phyloP scores from a whole-genome alignment of 2,797 vertebrate species.

The Helarctos malayanus region DNA sequence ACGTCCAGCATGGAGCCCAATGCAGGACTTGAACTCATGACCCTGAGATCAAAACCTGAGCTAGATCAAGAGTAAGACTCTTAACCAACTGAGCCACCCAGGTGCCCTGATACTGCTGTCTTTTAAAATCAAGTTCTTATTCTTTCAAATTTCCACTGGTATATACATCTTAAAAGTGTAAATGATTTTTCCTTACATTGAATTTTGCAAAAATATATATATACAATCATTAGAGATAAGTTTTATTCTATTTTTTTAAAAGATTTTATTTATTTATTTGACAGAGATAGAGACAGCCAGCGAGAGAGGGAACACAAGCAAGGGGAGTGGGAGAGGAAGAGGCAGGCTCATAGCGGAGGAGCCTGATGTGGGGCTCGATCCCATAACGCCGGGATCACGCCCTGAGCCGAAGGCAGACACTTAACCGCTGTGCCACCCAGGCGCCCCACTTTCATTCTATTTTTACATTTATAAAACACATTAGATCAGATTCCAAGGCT shows the following conservation, averaged over 20 bases:
- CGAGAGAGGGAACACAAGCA: no score
- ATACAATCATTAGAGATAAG: neutral
- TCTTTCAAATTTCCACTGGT: neutral
- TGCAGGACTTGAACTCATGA: neutral
- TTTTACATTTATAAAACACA: neutral
- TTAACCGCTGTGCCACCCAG: no score
- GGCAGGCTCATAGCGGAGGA: no score
- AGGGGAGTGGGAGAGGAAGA: no score
- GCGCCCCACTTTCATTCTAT: neutral
- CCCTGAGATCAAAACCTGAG: neutral
- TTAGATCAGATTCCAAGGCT: neutral
- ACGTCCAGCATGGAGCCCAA: neutral
- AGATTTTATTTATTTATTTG: no score
- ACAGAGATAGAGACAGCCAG: no score
- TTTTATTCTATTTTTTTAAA: neutral
- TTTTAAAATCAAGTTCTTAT: conserved; percentile 14
- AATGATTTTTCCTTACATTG: neutral
- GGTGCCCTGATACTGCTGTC: neutral
- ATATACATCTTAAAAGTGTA: neutral
- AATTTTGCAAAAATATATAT: neutral
- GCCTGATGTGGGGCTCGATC: no score
- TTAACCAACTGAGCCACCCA: neutral
- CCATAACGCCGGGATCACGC: no score
- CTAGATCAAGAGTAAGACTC: neutral
- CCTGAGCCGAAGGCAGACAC: no score